Evolutionary conservation across 2,888 invertebrate genomes (phyloP).

Genomic region (Diaphora mendica): DNA sequence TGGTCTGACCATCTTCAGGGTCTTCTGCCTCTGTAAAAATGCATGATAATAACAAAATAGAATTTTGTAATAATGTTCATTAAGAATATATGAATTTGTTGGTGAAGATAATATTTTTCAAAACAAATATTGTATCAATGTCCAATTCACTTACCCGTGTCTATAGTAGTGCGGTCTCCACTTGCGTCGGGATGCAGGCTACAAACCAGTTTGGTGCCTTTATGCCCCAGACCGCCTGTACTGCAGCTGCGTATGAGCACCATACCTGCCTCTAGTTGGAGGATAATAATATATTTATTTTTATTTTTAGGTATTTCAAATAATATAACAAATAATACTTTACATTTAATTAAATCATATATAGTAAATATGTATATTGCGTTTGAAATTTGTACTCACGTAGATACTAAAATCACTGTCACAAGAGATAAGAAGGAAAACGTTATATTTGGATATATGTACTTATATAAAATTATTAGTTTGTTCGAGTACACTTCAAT

Average conservation of each 20-base stretch:
- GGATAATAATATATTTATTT: conserved; percentile 14
- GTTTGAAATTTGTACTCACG: too few species aligned
- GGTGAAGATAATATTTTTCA: not conserved
- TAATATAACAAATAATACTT: too few species aligned
- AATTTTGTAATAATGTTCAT: not conserved
- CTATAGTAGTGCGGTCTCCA: conserved; percentile 65
- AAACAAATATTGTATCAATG: conserved; percentile 8
- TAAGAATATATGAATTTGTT: not conserved
- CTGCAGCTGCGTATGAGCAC: conserved; percentile 77
- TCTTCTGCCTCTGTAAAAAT: too few species aligned
- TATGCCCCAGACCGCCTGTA: conserved; percentile 82
- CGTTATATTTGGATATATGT: too few species aligned
- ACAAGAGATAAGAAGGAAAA: too few species aligned
- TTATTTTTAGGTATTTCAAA: not conserved
- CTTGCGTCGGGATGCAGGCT: conserved; percentile 72
- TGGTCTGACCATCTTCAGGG: too few species aligned
- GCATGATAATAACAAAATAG: too few species aligned
- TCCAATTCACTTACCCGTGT: conserved; percentile 48
- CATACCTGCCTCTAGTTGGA: conserved; percentile 37
- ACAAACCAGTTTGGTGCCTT: conserved; percentile 83
- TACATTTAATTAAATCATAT: too few species aligned
- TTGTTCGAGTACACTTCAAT: too few species aligned
- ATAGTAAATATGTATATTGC: too few species aligned
- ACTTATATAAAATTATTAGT: too few species aligned
- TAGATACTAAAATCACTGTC: too few species aligned